Percentiles rank a stretch among this genome's conserved stretches.
phyloP scores from a whole-genome alignment of 2,888 invertebrate genomes.

The Diloba caeruleocephala region DNA sequence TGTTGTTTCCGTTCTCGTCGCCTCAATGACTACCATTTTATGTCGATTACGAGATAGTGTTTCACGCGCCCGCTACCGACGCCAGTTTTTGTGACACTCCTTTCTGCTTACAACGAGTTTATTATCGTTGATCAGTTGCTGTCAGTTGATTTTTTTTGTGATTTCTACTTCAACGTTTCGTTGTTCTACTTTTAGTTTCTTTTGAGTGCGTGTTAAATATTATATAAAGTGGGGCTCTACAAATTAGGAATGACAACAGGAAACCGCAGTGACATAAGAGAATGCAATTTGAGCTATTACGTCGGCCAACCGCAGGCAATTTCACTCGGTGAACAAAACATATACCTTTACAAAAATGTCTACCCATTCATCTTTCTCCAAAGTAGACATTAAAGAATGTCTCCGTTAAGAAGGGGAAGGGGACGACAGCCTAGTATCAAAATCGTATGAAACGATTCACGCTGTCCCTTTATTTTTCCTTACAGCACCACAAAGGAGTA shows the following conservation, averaged over 20 bases:
- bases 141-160: conserved; percentile 68
- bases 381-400: conserved; percentile 87
- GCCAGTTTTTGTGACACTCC: conserved; percentile 86
- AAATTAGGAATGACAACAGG: conserved; percentile 73
- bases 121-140: conserved; percentile 81
- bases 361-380: conserved; percentile 87
- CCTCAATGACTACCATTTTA: conserved; percentile 88
- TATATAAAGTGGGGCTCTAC: conserved; percentile 57
- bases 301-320: conserved; percentile 83
- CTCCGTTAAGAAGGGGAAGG: conserved; percentile 85
- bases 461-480: conserved; percentile 57
- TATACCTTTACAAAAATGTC: conserved; percentile 86
- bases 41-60: conserved; percentile 88
- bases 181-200: conserved; percentile 67
- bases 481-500: conserved; percentile 43
- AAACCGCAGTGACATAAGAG: conserved; percentile 76
- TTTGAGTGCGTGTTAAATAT: conserved; percentile 50
- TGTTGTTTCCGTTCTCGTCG: conserved; percentile 87
- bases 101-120: conserved; percentile 83
- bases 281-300: conserved; percentile 80
- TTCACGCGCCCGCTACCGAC: conserved; percentile 87
- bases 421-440: conserved; percentile 75
- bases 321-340: conserved; percentile 83
- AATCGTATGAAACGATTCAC: conserved; percentile 70
- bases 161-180: conserved; percentile 60